A percentile compares a stretch with the other conserved stretches of the same genome.
Conservation (phyloP, 2,888 invertebrate species). For the Hymenopus coronatus region DNA sequence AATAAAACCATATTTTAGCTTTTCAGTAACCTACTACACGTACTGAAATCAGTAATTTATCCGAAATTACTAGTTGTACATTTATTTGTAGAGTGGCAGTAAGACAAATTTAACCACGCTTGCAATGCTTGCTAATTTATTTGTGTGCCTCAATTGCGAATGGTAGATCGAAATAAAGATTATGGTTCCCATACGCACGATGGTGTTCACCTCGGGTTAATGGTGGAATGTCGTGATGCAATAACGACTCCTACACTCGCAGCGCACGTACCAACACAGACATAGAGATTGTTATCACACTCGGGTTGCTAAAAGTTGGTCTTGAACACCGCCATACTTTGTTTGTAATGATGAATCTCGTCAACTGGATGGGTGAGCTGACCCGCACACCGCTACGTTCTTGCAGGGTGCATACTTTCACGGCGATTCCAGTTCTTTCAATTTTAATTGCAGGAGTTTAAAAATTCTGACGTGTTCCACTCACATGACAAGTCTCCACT, state of each 20-base stretch:
- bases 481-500: too few relatives aligned
- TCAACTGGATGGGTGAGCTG: not conserved
- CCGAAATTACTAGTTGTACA: too few relatives aligned
- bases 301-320: not conserved
- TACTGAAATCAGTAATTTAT: too few relatives aligned
- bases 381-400: not conserved
- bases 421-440: not conserved
- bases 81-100: too few relatives aligned
- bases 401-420: not conserved
- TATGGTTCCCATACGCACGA: not conserved
- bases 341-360: not conserved
- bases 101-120: too few relatives aligned
- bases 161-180: not conserved
- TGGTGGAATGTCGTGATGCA: not conserved
- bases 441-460: too few relatives aligned
- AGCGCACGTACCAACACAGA: not conserved
- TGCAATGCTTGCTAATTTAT: too few relatives aligned
- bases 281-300: not conserved
- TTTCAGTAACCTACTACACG: too few relatives aligned
- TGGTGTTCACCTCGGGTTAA: not conserved
- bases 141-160: not conserved
- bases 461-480: too few relatives aligned
- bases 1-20: too few relatives aligned
- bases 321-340: not conserved
- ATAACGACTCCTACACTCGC: not conserved